Conservation (phyloP, 2,888 invertebrate genomes). For the Unio pictorum region DNA sequence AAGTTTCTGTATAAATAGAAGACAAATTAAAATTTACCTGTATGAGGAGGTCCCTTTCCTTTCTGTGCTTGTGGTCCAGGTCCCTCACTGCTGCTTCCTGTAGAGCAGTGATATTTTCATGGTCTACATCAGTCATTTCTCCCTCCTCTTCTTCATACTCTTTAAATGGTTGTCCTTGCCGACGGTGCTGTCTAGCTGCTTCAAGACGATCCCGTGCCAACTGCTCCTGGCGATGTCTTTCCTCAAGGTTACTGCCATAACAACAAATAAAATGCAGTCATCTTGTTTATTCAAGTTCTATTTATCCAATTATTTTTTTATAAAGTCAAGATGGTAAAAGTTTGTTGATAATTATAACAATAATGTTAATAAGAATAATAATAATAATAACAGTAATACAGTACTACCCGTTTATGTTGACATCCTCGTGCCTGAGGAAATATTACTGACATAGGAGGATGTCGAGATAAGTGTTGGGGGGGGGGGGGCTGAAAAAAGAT, state of each 20-base stretch:
- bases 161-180: conserved; percentile 14
- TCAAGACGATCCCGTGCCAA: conserved; percentile 59
- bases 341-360: too few species aligned
- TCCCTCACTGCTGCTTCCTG: conserved; percentile 53
- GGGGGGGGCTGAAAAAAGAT: too few species aligned
- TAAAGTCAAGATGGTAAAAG: too few species aligned
- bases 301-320: too few species aligned
- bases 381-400: too few species aligned
- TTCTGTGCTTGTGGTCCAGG: conserved; percentile 55
- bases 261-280: not conserved
- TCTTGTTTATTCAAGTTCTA: not conserved
- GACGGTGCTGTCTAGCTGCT: conserved; percentile 37
- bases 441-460: too few species aligned
- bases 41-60: conserved; percentile 55
- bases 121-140: conserved; percentile 38
- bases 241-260: conserved; percentile 27
- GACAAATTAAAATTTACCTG: conserved; percentile 37
- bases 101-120: conserved; percentile 43
- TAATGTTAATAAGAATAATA: too few species aligned
- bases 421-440: too few species aligned
- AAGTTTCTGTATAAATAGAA: not conserved
- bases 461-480: too few species aligned
- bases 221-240: conserved; percentile 53
- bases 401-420: too few species aligned
- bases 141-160: conserved; percentile 21